A percentile compares a stretch with the other conserved stretches of the same genome.
These are phyloP conservation scores for Sebastiscus albofasciatus DNA, from an alignment of 2,797 vertebrate species.

Conservation along the genomic window DNA sequence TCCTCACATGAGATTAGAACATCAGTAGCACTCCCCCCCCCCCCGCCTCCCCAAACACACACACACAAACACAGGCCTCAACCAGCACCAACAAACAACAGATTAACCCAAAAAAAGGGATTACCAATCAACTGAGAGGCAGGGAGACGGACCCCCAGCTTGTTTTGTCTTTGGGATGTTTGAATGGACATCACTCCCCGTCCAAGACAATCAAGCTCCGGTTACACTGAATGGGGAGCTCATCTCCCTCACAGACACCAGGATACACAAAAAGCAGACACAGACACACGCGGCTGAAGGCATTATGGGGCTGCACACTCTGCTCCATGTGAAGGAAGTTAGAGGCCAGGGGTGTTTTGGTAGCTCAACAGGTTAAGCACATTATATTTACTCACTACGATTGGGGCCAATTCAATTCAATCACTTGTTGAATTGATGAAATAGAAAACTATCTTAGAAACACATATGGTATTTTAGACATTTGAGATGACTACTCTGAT, in stretches of 20 bases:
- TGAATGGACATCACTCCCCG: conserved; percentile 63
- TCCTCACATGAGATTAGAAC: conserved; percentile 64
- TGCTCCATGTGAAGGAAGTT: conserved; percentile 21
- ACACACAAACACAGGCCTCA: conserved; percentile 33
- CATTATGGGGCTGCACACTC: conserved; percentile 28
- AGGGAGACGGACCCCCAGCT: conserved; percentile 61
- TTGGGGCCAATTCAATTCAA: background rate
- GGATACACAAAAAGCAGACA: conserved; percentile 50
- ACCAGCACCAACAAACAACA: conserved; percentile 69
- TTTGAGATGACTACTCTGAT: background rate
- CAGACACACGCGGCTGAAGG: conserved; percentile 37
- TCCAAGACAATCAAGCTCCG: conserved; percentile 56
- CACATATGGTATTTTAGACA: background rate
- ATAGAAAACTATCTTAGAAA: background rate
- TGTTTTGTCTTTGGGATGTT: conserved; percentile 66
- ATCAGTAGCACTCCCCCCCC: conserved; percentile 13
- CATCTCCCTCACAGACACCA: conserved; percentile 55
- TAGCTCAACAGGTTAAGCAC: conserved; percentile 16
- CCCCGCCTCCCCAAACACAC: background rate
- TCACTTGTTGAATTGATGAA: background rate
- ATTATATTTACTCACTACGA: conserved; percentile 10
- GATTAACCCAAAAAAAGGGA: conserved; percentile 76
- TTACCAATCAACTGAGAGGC: conserved; percentile 72
- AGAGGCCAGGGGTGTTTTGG: conserved; percentile 12
- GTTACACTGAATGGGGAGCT: conserved; percentile 54